phyloP scores from a whole-genome alignment of 2,888 invertebrate species.

The Tenthredo notha region DNA sequence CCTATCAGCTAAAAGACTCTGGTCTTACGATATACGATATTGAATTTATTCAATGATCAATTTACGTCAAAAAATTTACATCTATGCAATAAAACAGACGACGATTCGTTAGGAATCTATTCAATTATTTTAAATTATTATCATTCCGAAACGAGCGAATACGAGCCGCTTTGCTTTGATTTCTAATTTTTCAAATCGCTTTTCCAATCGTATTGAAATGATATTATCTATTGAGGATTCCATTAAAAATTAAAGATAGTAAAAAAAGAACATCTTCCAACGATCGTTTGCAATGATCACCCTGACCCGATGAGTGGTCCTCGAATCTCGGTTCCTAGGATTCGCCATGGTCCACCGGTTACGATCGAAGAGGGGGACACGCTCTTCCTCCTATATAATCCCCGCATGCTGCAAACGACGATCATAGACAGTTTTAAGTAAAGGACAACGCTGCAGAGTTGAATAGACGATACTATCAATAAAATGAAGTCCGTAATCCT shows the following conservation, averaged over 20 bases:
- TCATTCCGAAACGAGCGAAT: neutral
- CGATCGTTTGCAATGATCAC: conserved; percentile 1
- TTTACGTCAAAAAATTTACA: neutral
- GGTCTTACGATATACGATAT: neutral
- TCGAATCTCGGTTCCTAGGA: conserved; percentile 16
- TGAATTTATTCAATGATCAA: neutral
- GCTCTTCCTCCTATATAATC: conserved; percentile 35
- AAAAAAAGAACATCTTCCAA: neutral
- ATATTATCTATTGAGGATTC: neutral
- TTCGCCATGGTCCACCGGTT: neutral
- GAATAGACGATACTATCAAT: neutral
- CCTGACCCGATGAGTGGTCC: conserved; percentile 10
- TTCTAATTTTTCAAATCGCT: too few relatives aligned
- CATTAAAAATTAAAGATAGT: neutral
- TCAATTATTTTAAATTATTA: conserved; percentile 2
- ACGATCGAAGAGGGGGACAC: conserved; percentile 1
- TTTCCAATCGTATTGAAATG: neutral
- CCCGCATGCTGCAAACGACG: neutral
- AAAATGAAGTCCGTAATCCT: conserved; percentile 27
- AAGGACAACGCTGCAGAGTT: neutral
- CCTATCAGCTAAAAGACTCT: neutral
- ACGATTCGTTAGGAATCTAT: conserved; percentile 6
- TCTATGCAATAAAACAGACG: neutral
- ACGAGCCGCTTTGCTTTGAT: neutral
- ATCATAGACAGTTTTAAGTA: neutral